Evolutionary conservation across 2,797 vertebrate genomes (phyloP).

Genomic region (Artibeus lituratus): DNA sequence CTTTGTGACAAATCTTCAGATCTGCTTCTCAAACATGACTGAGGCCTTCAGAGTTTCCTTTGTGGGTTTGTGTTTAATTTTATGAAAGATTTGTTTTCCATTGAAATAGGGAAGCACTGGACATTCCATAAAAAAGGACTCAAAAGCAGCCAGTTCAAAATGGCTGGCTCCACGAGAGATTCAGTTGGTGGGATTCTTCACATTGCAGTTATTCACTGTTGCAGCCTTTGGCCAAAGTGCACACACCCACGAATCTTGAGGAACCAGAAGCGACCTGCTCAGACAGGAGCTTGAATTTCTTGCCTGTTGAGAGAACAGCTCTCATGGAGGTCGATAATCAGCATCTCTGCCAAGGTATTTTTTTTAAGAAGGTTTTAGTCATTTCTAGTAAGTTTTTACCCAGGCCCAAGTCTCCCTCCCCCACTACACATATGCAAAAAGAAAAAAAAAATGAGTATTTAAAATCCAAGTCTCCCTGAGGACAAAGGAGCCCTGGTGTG

Average conservation of each 20-base stretch:
- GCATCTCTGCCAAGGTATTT: slow-evolving; percentile 27
- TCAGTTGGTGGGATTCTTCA: neutral
- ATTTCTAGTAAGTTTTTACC: slow-evolving; percentile 36
- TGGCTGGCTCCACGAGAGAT: neutral
- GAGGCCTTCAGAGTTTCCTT: slow-evolving; percentile 30
- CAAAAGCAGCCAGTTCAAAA: neutral
- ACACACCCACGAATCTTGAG: slow-evolving; percentile 34
- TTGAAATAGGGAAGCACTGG: neutral
- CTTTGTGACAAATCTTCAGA: slow-evolving; percentile 32
- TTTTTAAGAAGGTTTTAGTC: slow-evolving; percentile 22
- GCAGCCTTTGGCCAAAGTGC: neutral
- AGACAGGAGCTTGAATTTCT: slow-evolving; percentile 40
- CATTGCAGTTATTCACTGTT: neutral
- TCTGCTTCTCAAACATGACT: neutral
- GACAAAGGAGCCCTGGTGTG: neutral
- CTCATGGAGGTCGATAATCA: neutral
- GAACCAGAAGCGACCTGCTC: slow-evolving; percentile 52
- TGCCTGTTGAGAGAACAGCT: slow-evolving; percentile 35
- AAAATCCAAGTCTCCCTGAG: neutral
- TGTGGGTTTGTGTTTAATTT: slow-evolving; percentile 34
- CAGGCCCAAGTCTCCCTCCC: neutral
- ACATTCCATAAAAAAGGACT: neutral
- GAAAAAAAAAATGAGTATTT: neutral
- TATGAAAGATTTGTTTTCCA: slow-evolving; percentile 39
- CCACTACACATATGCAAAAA: neutral